Base-by-base conservation (phyloP, 1,140 invertebrate species). In the Brachionus rubens region DNA sequence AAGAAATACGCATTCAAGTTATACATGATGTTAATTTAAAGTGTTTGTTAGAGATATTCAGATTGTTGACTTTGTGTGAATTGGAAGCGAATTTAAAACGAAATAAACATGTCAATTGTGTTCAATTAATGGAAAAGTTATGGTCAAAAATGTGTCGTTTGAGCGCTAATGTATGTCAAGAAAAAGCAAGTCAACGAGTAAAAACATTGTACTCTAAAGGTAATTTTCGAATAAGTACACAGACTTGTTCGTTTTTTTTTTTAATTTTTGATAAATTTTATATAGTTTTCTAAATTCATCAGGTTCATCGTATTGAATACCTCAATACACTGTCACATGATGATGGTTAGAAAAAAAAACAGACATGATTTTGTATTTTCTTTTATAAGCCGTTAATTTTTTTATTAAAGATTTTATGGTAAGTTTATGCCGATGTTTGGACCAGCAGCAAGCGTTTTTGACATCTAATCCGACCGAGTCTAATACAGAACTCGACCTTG, bases 121-220 rank as follows among this genome's bases (percentile, higher is more conserved):
- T 50, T 40, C 50, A 50, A 24, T 50, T 72, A 24, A 72, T 72
- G 30, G 46, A 72, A 16, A 72, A 72, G 19, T 72, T 72, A n/a
- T 72, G 68, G 68, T 72, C 68, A 6, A 72, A 72, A 72, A 72
- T 72, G 43, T 72, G 68, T 26, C 68, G 68, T 19, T 26, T 72
- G 16, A 24, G 28, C 26, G 68, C 68, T 3, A 72, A 72, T 72
- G 19, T 72, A 26, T 26, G 46, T 50, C 68, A 72, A n/a, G 68
- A 72, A 41, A 72, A 72, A 19, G 7, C 43, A 19, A 36, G 19
- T 54, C 68, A 72, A 50, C 19, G 21, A 50, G 24, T 50, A 24
- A 54, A 72, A 16, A 26, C 21, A 4, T 24, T 72, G 12, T 72
- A 50, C 41, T 14, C 28, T 16, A 72, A 54, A 54, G 46, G 50